A percentile compares a stretch with the other conserved stretches of the same genome.
phyloP scores from a whole-genome alignment of 2,888 invertebrate species.

The Orthosia gracilis region DNA sequence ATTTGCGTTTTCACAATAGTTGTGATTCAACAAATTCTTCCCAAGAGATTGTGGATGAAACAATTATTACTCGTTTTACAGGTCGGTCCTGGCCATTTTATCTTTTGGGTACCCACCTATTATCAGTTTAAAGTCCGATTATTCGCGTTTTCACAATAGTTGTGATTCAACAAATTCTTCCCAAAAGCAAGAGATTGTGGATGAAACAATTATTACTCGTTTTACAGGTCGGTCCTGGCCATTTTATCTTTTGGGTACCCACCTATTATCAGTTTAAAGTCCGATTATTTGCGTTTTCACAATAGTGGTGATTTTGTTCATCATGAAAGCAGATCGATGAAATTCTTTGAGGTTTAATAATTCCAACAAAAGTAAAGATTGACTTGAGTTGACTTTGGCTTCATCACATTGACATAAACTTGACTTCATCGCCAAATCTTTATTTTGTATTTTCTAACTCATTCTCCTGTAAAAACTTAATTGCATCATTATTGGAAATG shows the following conservation, averaged over 20 bases:
- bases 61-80: not conserved
- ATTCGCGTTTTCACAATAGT: too few relatives aligned
- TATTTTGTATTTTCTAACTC: too few relatives aligned
- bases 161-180: too few relatives aligned
- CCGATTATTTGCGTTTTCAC: not conserved
- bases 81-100: not conserved
- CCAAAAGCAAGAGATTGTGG: not conserved
- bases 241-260: not conserved
- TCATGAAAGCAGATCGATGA: not conserved
- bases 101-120: not conserved
- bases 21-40: too few relatives aligned
- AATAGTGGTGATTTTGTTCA: too few relatives aligned
- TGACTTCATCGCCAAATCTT: too few relatives aligned
- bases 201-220: slow-evolving; percentile 6
- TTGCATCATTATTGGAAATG: not conserved
- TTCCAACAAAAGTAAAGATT: not conserved
- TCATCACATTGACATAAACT: too few relatives aligned
- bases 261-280: not conserved
- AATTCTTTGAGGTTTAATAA: not conserved
- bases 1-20: too few relatives aligned
- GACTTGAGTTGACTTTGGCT: too few relatives aligned
- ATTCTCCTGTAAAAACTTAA: too few relatives aligned
- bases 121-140: not conserved
- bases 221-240: too few relatives aligned
- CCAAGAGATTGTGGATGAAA: slow-evolving; percentile 5